Conservation (phyloP, 1,140 invertebrate genomes). For the Leguminivora glycinivorella region DNA sequence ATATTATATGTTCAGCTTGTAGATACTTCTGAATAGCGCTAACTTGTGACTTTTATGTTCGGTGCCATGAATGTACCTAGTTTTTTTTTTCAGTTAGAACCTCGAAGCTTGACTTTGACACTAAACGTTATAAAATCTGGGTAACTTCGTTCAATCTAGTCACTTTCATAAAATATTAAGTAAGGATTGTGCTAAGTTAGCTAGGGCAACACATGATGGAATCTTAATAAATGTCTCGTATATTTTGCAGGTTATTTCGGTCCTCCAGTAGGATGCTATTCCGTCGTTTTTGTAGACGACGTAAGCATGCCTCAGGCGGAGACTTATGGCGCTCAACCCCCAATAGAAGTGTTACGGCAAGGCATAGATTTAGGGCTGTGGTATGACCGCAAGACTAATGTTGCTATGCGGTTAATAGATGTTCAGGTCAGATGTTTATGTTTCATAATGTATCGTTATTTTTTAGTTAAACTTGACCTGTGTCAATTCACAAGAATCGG, state of each 20-base stretch:
- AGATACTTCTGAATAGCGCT: neutral
- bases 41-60: neutral
- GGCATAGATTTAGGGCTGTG: slow-evolving; percentile 94
- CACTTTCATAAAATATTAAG: too few species aligned
- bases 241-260: slow-evolving; percentile 87
- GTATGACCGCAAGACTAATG: slow-evolving; percentile 94
- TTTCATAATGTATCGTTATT: neutral
- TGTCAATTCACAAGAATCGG: too few species aligned
- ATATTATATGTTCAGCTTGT: neutral
- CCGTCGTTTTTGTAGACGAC: slow-evolving; percentile 96
- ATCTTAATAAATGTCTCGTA: neutral
- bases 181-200: too few species aligned
- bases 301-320: slow-evolving; percentile 95
- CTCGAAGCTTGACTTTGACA: too few species aligned
- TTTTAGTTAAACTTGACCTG: too few species aligned
- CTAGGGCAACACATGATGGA: neutral
- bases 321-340: slow-evolving; percentile 93
- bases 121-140: too few species aligned
- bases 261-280: slow-evolving; percentile 92
- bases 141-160: too few species aligned
- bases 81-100: too few species aligned
- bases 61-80: too few species aligned
- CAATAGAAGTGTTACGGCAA: slow-evolving; percentile 94
- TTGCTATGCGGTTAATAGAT: slow-evolving; percentile 92
- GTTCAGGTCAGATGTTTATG: slow-evolving; percentile 82